Evolutionary conservation across 2,797 vertebrate species (phyloP), one percentile per base, ranked within the genome.

Genomic region (Carduelis carduelis): DNA sequence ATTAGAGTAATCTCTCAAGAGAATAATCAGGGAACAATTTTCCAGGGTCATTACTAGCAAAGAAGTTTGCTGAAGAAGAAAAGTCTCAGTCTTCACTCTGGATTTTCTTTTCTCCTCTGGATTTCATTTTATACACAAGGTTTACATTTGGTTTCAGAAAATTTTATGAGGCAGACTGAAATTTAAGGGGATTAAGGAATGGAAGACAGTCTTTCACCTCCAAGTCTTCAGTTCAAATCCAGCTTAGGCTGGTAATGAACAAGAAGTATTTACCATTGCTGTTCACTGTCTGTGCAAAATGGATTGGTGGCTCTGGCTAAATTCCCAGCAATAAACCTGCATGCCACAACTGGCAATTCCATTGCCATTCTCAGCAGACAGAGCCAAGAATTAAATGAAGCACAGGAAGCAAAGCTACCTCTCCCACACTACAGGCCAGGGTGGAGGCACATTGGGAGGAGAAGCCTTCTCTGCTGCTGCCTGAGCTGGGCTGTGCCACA

Each of bases 11-110:
- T 89, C 79, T 95, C 96, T 94, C 90, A 95, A 89, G 94, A 89
- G 90, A 95, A 94, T 95, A 95, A 96, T 95, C 95, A 96, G 80
- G 79, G 91, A 84, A 95, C 83, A 75, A 83, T 94, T 87, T 96
- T 89, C 87, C 87, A 94, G 90, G 83, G 87, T 88, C 68, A 88
- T 90, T 93, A 87, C 78, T 80, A 90, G 86, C 60, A 87, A 94
- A 95, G 85, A 78, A 89, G 80, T 70, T 91, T 79, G 70, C 70
- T 95, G 70, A 94, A 94, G 95, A 93, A 93, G 87, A 94, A 93
- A 97, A 91, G 83, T 74, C 88, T 74, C 49, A 46, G 92, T 50
- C 79, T 83, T 94, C 30, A 46, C 52, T 80, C 65, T 63, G 21
- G 39, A 68, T 81, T 85, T 86, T 91, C 79, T 74, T 90, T 88